Percentiles rank a stretch among this genome's conserved stretches.
Conservation (phyloP, 2,113 vertebrate genomes). For the Trogon melanurus region DNA sequence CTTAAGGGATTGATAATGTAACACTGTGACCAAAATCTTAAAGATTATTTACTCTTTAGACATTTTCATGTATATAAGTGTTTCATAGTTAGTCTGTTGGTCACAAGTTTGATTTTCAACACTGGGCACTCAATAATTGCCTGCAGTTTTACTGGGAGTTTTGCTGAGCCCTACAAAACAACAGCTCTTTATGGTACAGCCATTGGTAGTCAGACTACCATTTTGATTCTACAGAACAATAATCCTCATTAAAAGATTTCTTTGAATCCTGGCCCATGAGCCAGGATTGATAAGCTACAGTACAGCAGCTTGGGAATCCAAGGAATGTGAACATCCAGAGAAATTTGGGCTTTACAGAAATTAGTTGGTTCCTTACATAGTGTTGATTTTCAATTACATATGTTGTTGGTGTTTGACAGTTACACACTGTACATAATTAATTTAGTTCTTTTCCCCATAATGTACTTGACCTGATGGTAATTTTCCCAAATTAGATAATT, state of each 20-base stretch:
- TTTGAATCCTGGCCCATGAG: not conserved
- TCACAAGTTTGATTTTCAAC: not conserved
- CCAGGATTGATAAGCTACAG: not conserved
- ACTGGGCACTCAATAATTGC: not conserved
- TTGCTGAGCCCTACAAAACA: not conserved
- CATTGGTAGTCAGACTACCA: rapidly evolving
- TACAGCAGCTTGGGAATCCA: not conserved
- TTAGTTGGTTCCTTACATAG: not conserved
- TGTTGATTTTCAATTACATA: constrained; percentile 2
- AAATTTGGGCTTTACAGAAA: not conserved
- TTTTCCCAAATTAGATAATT: constrained; percentile 42
- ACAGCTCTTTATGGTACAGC: rapidly evolving
- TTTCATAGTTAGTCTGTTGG: not conserved
- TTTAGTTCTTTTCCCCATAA: not conserved
- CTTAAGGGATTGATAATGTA: not conserved
- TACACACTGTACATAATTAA: constrained; percentile 47
- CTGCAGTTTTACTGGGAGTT: not conserved
- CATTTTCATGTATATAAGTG: not conserved
- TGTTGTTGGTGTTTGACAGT: constrained; percentile 19
- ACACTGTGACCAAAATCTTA: not conserved
- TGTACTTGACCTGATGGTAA: not conserved
- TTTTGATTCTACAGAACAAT: not conserved
- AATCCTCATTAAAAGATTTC: not conserved
- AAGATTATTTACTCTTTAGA: not conserved
- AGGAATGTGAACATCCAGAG: not conserved